Evolutionary conservation across 1,140 invertebrate genomes (phyloP), one percentile per base, ranked within the genome.

Genomic region (Camponotus pennsylvanicus): DNA sequence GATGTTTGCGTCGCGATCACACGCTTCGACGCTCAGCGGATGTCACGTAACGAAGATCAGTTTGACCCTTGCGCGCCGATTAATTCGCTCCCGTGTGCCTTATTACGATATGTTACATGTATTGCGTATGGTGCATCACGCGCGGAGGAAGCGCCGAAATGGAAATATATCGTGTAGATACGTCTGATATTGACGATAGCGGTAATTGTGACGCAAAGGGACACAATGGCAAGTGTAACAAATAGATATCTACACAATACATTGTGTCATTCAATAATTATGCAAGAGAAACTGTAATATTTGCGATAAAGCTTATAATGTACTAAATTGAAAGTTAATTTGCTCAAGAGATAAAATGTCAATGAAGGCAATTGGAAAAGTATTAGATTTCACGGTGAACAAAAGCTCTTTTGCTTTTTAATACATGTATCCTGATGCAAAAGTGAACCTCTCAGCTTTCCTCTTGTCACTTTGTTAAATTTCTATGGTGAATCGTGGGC

Each of bases 1-100:
- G 66, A 82, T 88, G 66, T 82, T 85, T 85, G 75, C 82, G 45
- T 34, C 82, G 61, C 82, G 82, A 78, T 83, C 79, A 57, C 66
- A 64, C 86, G 64, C 49, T 87, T 15, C 75, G 69, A 55, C 69
- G 73, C 57, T 37, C 27, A 27, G 61, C 55, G 70, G 52, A 86
- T 57, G 34, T 87, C 61, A 32, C 77, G 61, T 40, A 76, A 66
- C 77, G 63, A 76, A 87, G 85, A 83, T 88, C 57, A 64, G 82
- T 85, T 85, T 85, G 82, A 85, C 75, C 75, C 82, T 78, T 77
- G 75, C 82, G 82, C 82, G 73, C 61, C 82, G 82, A 85, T 85
- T 85, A 85, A 85, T 85, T 78, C 82, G 57, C 34, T 40, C 6
- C 42, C 73, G 61, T 78, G 82, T 77, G 61, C 79, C 79, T 83